phyloP scores from a whole-genome alignment of 1,140 invertebrate genomes.

The Heliconius congener region DNA sequence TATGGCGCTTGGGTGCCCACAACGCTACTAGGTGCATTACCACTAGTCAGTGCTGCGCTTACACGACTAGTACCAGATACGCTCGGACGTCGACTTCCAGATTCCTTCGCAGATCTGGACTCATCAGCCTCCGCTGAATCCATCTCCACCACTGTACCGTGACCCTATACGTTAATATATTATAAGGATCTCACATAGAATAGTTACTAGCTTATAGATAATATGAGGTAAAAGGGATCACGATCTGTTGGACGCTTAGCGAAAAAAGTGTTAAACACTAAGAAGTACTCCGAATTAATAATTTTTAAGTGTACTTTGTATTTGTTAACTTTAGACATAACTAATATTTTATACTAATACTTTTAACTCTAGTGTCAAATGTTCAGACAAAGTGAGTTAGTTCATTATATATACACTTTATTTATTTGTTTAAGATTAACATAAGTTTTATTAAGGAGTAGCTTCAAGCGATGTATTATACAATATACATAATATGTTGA shows the following conservation, averaged over 20 bases:
- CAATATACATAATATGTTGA: too few species aligned
- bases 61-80: conserved; percentile 71
- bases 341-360: not conserved
- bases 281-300: conserved; percentile 5
- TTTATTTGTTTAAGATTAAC: not conserved
- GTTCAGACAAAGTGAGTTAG: not conserved
- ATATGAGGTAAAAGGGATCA: conserved; percentile 5
- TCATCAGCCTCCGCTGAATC: conserved; percentile 34
- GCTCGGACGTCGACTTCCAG: conserved; percentile 63
- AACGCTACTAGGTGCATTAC: conserved; percentile 60
- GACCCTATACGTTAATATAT: not conserved
- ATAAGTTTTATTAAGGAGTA: not conserved
- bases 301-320: conserved; percentile 6
- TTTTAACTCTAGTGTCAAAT: not conserved
- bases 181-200: conserved; percentile 17
- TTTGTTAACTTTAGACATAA: not conserved
- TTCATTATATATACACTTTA: not conserved
- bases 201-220: conserved; percentile 3
- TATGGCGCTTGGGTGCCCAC: conserved; percentile 65
- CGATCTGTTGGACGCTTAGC: not conserved
- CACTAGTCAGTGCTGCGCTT: conserved; percentile 65
- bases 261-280: not conserved
- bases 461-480: not conserved
- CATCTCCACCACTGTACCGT: conserved; percentile 34
- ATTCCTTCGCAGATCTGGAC: conserved; percentile 67